Conservation (phyloP, 1,140 invertebrate genomes). For the Drosophila busckii region DNA sequence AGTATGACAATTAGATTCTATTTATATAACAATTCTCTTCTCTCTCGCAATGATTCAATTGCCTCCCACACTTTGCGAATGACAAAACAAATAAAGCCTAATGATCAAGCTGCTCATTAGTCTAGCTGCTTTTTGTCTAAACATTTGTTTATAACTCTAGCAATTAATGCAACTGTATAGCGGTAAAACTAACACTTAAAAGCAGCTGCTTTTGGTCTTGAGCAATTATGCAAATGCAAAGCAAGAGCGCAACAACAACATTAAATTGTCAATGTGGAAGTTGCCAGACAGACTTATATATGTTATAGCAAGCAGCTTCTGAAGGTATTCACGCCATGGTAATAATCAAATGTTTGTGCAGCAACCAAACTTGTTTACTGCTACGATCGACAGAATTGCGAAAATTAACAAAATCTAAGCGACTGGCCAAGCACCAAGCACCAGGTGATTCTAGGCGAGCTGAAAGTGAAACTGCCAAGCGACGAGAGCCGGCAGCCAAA, state of each 20-base stretch:
- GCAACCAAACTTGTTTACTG: slow-evolving; percentile 51
- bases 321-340: slow-evolving; percentile 13
- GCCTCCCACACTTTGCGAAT: slow-evolving; percentile 6
- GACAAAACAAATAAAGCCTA: slow-evolving; percentile 5
- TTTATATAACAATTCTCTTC: neutral
- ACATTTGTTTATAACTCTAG: slow-evolving; percentile 10
- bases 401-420: slow-evolving; percentile 62
- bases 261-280: slow-evolving; percentile 7
- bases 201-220: slow-evolving; percentile 8
- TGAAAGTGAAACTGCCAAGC: slow-evolving; percentile 63
- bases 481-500: slow-evolving; percentile 9
- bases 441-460: slow-evolving; percentile 59
- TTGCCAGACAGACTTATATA: too few relatives aligned
- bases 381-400: slow-evolving; percentile 55
- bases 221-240: slow-evolving; percentile 30
- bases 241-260: slow-evolving; percentile 14
- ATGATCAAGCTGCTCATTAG: slow-evolving; percentile 40
- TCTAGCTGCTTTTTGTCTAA: neutral
- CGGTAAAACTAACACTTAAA: slow-evolving; percentile 2
- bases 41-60: neutral
- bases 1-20: too few relatives aligned
- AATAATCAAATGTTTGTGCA: slow-evolving; percentile 53
- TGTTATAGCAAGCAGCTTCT: slow-evolving; percentile 29
- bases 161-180: slow-evolving; percentile 4
- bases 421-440: too few relatives aligned